Base-by-base conservation (phyloP, 2,888 invertebrate species). In the Cecidostiba fungosa region DNA sequence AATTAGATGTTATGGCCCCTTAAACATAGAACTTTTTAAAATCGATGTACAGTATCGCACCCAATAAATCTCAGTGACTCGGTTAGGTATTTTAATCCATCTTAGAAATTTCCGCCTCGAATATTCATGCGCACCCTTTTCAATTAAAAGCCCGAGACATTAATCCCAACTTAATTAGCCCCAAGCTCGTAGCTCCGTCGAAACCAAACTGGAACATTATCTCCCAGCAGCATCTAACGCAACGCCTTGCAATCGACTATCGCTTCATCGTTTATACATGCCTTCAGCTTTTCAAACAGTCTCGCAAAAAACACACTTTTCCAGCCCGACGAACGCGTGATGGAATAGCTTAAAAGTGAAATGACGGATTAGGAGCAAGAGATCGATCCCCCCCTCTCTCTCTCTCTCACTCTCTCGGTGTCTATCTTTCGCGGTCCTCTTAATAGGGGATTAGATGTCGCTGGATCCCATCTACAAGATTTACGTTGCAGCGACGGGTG, bases 401-500 rank as follows among this genome's bases (percentile, higher is more conserved):
- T 36, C 59, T 77, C 62, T 69, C 39, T 59, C 12, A 23, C 59
- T 16, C 59, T n/a, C n/a, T 39, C 50, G n/a, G 26, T 54, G 74
- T 76, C 76, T 50, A 76, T 73, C 81, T 82, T n/a, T 66, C 72
- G 62, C 23, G 77, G 80, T 84, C 62, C 79, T 85, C 84, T 85
- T 85, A 86, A 86, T 85, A 82, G 82, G 79, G 86, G 85, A 86
- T 86, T 86, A 84, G 84, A 82, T 54, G 72, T 78, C 54, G 29
- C 50, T 54, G 82, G 73, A 78, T 85, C 81, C 85, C 72, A 85
- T 79, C 82, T 72, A 73, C 76, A 81, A 79, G 86, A 86, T 85
- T 86, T 76, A 78, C 84, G 82, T 79, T 50, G 81, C 59, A 74
- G 23, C 23, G n/a, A n/a, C 72, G 39, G 32, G 14, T n/a, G 1